Conservation (phyloP, 2,888 invertebrate species). For the Myopa tessellatipennis region DNA sequence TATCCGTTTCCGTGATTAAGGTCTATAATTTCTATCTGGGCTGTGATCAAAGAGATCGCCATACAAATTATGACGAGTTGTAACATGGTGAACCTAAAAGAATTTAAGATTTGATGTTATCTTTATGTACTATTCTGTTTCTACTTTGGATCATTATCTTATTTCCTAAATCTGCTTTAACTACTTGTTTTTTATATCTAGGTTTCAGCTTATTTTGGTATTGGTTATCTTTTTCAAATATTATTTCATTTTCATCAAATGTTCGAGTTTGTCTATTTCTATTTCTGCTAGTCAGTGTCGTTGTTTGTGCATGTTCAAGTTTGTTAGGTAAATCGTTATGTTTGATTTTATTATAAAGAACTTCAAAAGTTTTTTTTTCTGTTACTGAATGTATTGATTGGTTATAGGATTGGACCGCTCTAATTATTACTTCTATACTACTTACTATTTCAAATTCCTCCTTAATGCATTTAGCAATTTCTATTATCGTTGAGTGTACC, state of each 20-base stretch:
- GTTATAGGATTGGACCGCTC: conserved; percentile 39
- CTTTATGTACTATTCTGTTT: conserved; percentile 37
- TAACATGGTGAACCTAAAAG: conserved; percentile 28
- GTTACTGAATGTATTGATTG: conserved; percentile 40
- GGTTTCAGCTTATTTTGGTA: conserved; percentile 20
- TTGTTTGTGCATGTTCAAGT: conserved; percentile 34
- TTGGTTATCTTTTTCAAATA: conserved; percentile 24
- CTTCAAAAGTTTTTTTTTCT: conserved; percentile 35
- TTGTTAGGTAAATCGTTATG: conserved; percentile 31
- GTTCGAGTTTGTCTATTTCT: neutral
- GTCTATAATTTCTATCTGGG: conserved; percentile 32
- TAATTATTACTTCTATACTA: conserved; percentile 24
- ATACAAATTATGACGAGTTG: conserved; percentile 24
- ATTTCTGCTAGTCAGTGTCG: conserved; percentile 27
- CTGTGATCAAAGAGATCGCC: conserved; percentile 28
- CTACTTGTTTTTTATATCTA: conserved; percentile 32
- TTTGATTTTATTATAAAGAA: conserved; percentile 37
- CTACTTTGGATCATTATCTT: conserved; percentile 30
- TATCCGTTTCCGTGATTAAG: conserved; percentile 32
- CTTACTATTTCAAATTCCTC: conserved; percentile 29
- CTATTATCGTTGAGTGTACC: conserved; percentile 32
- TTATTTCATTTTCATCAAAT: conserved; percentile 3
- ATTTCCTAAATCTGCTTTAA: conserved; percentile 35
- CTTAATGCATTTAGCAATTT: conserved; percentile 33
- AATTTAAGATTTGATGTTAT: conserved; percentile 33